These are phyloP conservation scores for Hemichromis elongatus DNA, from an alignment of 2,113 vertebrate species.

Conservation along the genomic window DNA sequence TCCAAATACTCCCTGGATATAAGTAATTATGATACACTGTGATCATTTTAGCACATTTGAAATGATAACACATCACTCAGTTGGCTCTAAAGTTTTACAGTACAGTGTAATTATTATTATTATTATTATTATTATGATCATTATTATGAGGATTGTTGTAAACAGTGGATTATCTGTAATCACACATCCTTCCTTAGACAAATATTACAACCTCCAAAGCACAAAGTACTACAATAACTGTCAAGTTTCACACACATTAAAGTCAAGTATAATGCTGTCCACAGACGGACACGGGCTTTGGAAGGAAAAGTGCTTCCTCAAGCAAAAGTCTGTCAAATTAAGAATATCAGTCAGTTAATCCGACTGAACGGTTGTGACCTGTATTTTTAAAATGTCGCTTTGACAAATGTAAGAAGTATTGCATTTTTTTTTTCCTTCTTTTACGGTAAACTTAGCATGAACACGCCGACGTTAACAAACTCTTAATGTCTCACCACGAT, in stretches of 20 bases:
- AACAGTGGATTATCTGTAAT: slow-evolving; percentile 48
- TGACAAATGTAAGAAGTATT: slow-evolving; percentile 31
- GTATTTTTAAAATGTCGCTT: not conserved
- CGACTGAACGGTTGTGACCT: not conserved
- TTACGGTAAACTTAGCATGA: slow-evolving; percentile 1
- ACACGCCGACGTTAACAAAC: not conserved
- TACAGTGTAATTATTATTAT: slow-evolving; percentile 41
- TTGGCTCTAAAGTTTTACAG: slow-evolving; percentile 53
- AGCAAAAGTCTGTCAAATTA: slow-evolving; percentile 13
- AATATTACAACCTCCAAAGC: slow-evolving; percentile 20
- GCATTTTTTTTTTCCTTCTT: slow-evolving; percentile 14
- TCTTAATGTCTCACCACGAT: slow-evolving; percentile 3
- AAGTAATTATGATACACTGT: slow-evolving; percentile 4
- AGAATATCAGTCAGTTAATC: not conserved
- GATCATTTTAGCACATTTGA: slow-evolving; percentile 49
- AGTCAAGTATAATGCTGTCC: slow-evolving; percentile 45
- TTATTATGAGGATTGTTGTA: slow-evolving; percentile 48
- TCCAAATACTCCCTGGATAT: slow-evolving; percentile 19
- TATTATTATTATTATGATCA: not conserved
- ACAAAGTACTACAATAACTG: slow-evolving; percentile 4
- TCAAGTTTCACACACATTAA: slow-evolving; percentile 16
- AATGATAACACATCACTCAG: slow-evolving; percentile 55
- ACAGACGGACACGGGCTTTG: slow-evolving; percentile 9
- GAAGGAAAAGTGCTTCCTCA: slow-evolving; percentile 30
- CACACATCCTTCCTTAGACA: slow-evolving; percentile 6